phyloP scores from a whole-genome alignment of 2,113 vertebrate species.

The Barbus barbus region DNA sequence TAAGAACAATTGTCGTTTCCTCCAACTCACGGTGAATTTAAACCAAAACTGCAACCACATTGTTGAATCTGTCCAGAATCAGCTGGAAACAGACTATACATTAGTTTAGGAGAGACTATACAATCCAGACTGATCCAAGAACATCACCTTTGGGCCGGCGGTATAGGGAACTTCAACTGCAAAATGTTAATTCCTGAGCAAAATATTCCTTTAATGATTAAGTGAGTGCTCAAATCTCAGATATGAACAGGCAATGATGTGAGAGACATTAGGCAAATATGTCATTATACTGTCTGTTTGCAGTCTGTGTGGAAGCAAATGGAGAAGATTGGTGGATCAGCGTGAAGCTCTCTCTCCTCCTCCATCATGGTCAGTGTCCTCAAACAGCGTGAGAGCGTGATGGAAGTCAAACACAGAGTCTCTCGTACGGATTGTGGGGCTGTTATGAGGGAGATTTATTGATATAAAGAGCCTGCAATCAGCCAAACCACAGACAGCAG shows the following conservation, averaged over 20 bases:
- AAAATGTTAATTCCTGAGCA: too few relatives aligned
- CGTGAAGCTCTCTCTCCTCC: too few relatives aligned
- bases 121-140: neutral
- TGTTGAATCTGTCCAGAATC: neutral
- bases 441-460: constrained; percentile 34
- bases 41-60: neutral
- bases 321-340: neutral
- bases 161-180: neutral
- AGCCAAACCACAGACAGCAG: constrained; percentile 35
- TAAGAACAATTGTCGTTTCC: neutral
- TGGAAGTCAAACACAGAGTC: neutral
- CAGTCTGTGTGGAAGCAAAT: neutral
- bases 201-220: neutral
- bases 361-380: neutral
- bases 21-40: neutral
- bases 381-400: neutral
- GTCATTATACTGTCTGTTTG: neutral
- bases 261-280: neutral
- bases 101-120: constrained; percentile 22
- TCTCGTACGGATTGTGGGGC: neutral
- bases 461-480: constrained; percentile 21
- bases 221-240: neutral
- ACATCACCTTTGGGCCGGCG: neutral
- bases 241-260: neutral
- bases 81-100: neutral